Conservation (phyloP, 1,140 invertebrate species). For the Acromyrmex heyeri region DNA sequence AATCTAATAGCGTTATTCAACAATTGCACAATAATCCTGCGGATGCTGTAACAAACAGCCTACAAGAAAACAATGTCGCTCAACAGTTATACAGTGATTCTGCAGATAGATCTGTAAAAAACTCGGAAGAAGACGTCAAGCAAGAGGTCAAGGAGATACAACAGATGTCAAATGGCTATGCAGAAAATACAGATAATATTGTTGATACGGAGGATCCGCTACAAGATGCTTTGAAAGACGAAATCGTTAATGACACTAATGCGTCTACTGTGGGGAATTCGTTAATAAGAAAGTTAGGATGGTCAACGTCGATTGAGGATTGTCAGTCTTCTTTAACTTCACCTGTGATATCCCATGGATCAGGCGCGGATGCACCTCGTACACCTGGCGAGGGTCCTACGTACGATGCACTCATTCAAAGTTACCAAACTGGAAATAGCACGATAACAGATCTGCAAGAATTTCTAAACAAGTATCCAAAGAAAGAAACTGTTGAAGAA, state of each 20-base stretch:
- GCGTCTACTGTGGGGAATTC: constrained; percentile 88
- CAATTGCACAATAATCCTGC: constrained; percentile 27
- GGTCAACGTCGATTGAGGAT: constrained; percentile 90
- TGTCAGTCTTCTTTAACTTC: constrained; percentile 84
- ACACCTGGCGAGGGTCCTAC: constrained; percentile 84
- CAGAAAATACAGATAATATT: constrained; percentile 64
- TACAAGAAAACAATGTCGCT: constrained; percentile 66
- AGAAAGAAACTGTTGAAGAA: constrained; percentile 47
- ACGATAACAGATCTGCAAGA: constrained; percentile 89
- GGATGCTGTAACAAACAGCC: constrained; percentile 58
- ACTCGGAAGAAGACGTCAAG: constrained; percentile 32
- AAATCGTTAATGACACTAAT: constrained; percentile 65
- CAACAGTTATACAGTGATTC: constrained; percentile 16
- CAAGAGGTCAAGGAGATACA: constrained; percentile 44
- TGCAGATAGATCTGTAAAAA: background rate
- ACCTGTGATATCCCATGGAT: constrained; percentile 76
- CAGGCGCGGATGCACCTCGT: constrained; percentile 69
- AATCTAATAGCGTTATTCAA: background rate
- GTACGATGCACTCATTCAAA: constrained; percentile 87
- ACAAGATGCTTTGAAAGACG: constrained; percentile 60
- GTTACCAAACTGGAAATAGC: constrained; percentile 87
- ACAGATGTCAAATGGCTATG: constrained; percentile 67
- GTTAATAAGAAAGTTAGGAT: constrained; percentile 89
- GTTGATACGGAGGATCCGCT: constrained; percentile 49
- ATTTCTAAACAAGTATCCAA: constrained; percentile 87